Base-by-base conservation (phyloP, 37 sponge, comb jelly and placozoan genomes). In the Lycopodina hypogea region DNA sequence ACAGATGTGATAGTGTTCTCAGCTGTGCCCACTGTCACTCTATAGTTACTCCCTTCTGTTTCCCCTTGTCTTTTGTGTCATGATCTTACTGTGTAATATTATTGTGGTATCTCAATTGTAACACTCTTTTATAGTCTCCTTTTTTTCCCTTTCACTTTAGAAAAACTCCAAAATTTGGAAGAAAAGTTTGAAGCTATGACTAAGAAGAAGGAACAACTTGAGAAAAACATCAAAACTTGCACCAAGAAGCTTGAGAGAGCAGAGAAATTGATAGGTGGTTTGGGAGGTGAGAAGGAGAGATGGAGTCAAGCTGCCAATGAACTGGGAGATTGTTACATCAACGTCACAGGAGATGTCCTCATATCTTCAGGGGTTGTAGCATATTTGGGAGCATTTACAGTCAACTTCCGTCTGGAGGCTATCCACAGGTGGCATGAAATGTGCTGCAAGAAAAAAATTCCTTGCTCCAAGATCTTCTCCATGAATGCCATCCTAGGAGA, bases 371-470 rank as follows among this genome's bases (percentile, higher is more conserved):
- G 96, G 37, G 85, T 99, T 19, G 96, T 99, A 40, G 97, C 96
- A 22, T 99, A 99, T 56, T 82, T 99, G 11, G 99, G 99, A 36
- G 95, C 99, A 1, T 99, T 99, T 75, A 99, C 99, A 45, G 96
- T 96, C 11, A 92, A 95, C 75, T 96, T 93, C 66, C 64, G 99
- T 19, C 79, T 77, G 71, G 89, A 93, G 34, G 93, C 94, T 72
- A 82, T 92, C 33, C 71, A 71, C 17, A 89, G 90, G 42, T 99
- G 99, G 94, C 88, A 86, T 56, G 42, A 69, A n/a, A 35, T 85
- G 68, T 99, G 99, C 55, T 81, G 78, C 39, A 45, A 81, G 64
- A 91, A 88, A 78, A 81, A 81, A 56, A 93, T 97, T 14, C 96
- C 93, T 14, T 93, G 93, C 62, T 86, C 93, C 39, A 65, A 42